Evolutionary conservation across 1,140 invertebrate species (phyloP), one percentile per base, ranked within the genome.

Genomic region (Pachyrhynchus sulphureomaculatus): DNA sequence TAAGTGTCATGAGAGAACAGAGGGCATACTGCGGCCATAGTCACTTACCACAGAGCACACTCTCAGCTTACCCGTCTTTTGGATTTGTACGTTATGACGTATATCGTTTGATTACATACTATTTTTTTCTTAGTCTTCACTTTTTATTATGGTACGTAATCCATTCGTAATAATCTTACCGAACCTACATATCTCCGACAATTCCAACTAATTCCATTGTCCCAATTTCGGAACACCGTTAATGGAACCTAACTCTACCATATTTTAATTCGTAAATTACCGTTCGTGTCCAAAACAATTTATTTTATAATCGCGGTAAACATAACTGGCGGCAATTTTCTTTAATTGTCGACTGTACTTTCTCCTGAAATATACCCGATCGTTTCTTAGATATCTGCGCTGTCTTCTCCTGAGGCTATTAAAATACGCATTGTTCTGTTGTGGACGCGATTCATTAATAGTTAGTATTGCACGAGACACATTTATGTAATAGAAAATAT

Each of bases 371-470:
- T 49, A 33, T 49, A 18, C 9, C 18, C 47, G 47, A 49, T 49
- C 34, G 26, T 49, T 13, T 49, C 47, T 13, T 13, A 49, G 23
- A 49, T 49, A 49, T 29, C 32, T 15, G 47, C 47, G 12, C 17
- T 49, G 47, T 34, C 26, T 20, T 13, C 47, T 49, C 47, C 47
- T 34, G 2, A 49, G 47, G 47, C 47, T 17, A 49, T 49, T 49
- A 49, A 34, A 49, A 49, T 49, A 49, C 47, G 47, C 47, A 49
- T 49, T 49, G 47, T 49, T 49, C 47, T 49, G 47, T 49, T 49
- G 34, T 24, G 32, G 18, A 34, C 29, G 2, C 47, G 26, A 49
- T 49, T 49, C 47, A 49, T 49, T 49, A 49, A 26, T 23, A 48
- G 13, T n/a, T 32, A 48, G n/a, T 48, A 29, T 23, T 32, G 45